These are phyloP conservation scores for Paraplagusia blochii DNA, from an alignment of 2,113 vertebrate species.

Conservation along the genomic window DNA sequence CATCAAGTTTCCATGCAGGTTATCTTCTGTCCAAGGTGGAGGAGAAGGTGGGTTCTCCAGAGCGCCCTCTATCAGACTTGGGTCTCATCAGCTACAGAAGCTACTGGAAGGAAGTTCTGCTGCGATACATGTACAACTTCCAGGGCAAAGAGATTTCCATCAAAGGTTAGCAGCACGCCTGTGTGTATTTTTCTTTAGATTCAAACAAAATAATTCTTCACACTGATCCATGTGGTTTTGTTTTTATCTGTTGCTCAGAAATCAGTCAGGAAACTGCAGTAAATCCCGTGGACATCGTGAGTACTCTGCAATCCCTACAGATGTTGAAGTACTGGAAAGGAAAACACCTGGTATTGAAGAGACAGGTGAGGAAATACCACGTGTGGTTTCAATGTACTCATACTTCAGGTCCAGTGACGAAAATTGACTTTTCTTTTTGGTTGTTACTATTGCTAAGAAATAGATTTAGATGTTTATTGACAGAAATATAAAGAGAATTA, in stretches of 20 bases:
- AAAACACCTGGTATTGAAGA: slow-evolving; percentile 94
- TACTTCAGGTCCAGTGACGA: no score
- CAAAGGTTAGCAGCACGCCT: slow-evolving; percentile 77
- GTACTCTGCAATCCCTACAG: slow-evolving; percentile 96
- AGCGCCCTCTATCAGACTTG: slow-evolving; percentile 92
- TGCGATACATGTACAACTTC: slow-evolving; percentile 95
- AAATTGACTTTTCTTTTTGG: no score
- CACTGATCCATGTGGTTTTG: background rate
- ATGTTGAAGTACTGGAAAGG: slow-evolving; percentile 99
- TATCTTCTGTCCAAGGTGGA: slow-evolving; percentile 98
- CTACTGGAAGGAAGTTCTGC: slow-evolving; percentile 98
- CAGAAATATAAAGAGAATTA: no score
- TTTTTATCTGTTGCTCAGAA: slow-evolving; percentile 73
- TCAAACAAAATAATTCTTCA: background rate
- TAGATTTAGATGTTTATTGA: no score
- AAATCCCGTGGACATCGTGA: slow-evolving; percentile 97
- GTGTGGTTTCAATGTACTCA: background rate
- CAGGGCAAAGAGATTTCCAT: slow-evolving; percentile 99
- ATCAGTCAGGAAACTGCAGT: slow-evolving; percentile 99
- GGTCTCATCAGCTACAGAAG: slow-evolving; percentile 99
- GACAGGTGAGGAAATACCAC: slow-evolving; percentile 80
- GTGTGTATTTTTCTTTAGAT: no score
- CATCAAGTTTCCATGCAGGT: slow-evolving; percentile 66
- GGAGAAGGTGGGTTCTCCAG: slow-evolving; percentile 95
- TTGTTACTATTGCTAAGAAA: no score